Conservation (phyloP, 1,140 invertebrate species). For the Drosophila pruinosa region DNA sequence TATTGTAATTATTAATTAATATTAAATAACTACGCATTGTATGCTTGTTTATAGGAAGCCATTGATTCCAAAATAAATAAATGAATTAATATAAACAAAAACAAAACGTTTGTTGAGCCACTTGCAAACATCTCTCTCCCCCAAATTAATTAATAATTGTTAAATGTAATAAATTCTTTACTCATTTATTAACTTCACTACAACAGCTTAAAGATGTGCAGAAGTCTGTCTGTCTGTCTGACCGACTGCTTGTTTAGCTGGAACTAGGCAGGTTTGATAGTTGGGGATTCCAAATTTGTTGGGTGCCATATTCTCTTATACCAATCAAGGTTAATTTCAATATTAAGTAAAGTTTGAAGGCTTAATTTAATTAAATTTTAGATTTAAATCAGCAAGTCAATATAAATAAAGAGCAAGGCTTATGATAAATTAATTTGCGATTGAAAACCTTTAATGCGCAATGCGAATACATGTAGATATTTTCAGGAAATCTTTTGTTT, state of each 20-base stretch:
- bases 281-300: too few relatives aligned
- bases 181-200: not conserved
- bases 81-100: not conserved
- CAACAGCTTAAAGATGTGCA: not conserved
- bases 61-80: not conserved
- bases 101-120: not conserved
- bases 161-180: not conserved
- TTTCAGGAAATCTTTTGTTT: not conserved
- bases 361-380: not conserved
- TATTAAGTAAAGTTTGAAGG: too few relatives aligned
- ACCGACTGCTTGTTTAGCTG: too few relatives aligned
- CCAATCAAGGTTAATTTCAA: too few relatives aligned
- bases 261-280: too few relatives aligned
- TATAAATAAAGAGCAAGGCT: too few relatives aligned
- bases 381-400: not conserved
- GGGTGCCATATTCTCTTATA: too few relatives aligned
- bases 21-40: not conserved
- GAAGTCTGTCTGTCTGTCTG: too few relatives aligned
- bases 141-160: not conserved
- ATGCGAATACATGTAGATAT: not conserved
- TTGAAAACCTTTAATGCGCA: not conserved
- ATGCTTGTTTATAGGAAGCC: not conserved
- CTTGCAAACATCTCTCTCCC: too few relatives aligned
- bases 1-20: conserved; percentile 23
- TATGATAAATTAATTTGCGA: not conserved